Conservation (phyloP, 2,113 vertebrate genomes). For the Strix aluco region DNA sequence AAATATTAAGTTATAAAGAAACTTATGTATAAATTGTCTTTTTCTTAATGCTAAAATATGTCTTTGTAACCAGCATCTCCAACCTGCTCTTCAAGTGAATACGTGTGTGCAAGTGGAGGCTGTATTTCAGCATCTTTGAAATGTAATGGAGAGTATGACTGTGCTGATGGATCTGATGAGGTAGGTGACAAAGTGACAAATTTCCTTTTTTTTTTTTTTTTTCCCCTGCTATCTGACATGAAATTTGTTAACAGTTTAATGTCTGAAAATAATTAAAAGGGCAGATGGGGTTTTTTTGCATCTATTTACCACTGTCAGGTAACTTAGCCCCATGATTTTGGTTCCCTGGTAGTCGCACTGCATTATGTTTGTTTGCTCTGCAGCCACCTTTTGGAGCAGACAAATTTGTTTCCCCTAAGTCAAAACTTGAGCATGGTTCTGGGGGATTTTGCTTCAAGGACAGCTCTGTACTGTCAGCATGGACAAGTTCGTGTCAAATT, state of each 20-base stretch:
- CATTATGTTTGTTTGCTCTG: neutral
- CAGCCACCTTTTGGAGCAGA: accelerated
- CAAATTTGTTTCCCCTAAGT: neutral
- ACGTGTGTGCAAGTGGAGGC: slow-evolving; percentile 88
- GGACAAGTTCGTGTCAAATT: neutral
- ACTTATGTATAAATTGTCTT: neutral
- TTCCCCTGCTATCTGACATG: neutral
- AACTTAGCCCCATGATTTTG: neutral
- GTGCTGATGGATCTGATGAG: slow-evolving; percentile 95
- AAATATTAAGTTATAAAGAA: neutral
- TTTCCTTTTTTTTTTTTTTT: neutral
- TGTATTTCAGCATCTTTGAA: slow-evolving; percentile 89
- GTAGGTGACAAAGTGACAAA: slow-evolving; percentile 68
- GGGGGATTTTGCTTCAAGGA: accelerated
- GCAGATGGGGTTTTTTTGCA: neutral
- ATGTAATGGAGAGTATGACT: slow-evolving; percentile 93
- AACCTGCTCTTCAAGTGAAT: slow-evolving; percentile 92
- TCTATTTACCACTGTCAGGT: neutral
- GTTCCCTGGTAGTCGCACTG: neutral
- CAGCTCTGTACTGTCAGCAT: accelerated
- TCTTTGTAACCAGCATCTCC: slow-evolving; percentile 81
- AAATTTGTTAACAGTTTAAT: neutral
- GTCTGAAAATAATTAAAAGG: neutral
- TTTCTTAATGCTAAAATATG: slow-evolving; percentile 37
- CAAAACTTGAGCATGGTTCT: accelerated